Evolutionary conservation across 2,113 vertebrate species (phyloP), one percentile per base, ranked within the genome.

Genomic region (Vimba vimba): DNA sequence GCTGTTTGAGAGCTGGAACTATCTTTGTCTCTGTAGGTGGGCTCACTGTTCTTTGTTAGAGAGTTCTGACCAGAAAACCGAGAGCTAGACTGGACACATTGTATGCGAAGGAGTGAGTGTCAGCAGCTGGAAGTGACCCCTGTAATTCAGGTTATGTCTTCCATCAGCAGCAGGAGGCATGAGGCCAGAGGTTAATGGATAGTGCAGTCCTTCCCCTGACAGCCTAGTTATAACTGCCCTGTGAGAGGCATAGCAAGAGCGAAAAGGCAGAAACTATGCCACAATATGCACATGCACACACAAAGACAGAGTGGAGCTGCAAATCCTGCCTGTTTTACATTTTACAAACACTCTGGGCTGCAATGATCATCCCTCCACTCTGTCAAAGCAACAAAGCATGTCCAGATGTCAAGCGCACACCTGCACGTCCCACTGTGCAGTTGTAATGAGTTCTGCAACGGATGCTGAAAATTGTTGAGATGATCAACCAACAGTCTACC

Each of bases 171-270:
- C 87, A 55, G 79, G 84, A 85, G 85, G 11, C 87, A 82, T 77
- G 60, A 90, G 90, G 68, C 89, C 89, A 87, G 43, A 90, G 90
- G 92, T 93, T 93, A 94, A 93, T 94, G 91, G 92, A 93, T 93
- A 89, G 89, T 73, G 86, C 86, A 69, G 57, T 86, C 86, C 87
- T 89, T 85, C 47, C 50, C 27, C 83, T 92, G 91, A 94, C 92
- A 92, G 91, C 90, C 87, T 85, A 88, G 91, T 92, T 93, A 92
- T 91, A 92, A 91, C 86, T 75, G 52, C 21, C 36, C 6, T 52
- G 69, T 78, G 84, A 55, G 81, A 76, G 79, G 57, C 30, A 86
- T 17, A 69, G 64, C 71, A 68, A 69, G 59, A 74, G 80, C n/a
- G 25, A 33, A 25, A 59, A 85, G 71, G 43, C 50, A 78, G 80